These are phyloP conservation scores for Drosophila sordidula DNA, from an alignment of 2,888 invertebrate genomes.

Conservation along the genomic window DNA sequence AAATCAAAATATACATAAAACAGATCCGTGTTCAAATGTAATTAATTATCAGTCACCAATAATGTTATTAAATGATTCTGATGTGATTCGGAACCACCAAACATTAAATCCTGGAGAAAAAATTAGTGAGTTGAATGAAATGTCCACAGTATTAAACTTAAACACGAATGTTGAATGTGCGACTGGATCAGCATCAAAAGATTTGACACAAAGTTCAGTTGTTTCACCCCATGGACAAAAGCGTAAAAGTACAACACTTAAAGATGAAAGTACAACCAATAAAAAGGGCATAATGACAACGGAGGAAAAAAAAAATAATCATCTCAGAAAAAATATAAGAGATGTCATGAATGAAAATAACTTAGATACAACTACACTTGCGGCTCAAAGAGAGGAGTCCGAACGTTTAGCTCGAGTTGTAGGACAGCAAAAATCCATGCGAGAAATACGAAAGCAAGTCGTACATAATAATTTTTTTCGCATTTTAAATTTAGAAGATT, in stretches of 20 bases:
- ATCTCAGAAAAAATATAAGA: conserved; percentile 93
- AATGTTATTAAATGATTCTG: conserved; percentile 29
- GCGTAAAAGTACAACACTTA: conserved; percentile 48
- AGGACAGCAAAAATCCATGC: conserved; percentile 92
- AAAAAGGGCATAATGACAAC: conserved; percentile 55
- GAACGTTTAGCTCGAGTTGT: conserved; percentile 94
- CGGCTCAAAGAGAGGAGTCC: conserved; percentile 96
- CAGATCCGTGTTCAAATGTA: conserved; percentile 25
- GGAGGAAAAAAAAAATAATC: conserved; percentile 85
- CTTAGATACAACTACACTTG: conserved; percentile 95
- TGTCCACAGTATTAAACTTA: conserved; percentile 36
- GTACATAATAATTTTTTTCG: conserved; percentile 88
- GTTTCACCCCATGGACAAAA: conserved; percentile 38
- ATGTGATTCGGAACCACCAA: conserved; percentile 12
- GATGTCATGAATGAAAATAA: conserved; percentile 97
- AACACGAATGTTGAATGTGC: conserved; percentile 30
- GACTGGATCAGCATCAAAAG: conserved; percentile 24
- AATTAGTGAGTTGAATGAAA: conserved; percentile 26
- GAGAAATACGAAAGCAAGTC: conserved; percentile 93
- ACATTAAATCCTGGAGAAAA: conserved; percentile 22
- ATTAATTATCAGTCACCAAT: conserved; percentile 34
- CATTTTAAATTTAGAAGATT: conserved; percentile 80
- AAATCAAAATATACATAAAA: conserved; percentile 22
- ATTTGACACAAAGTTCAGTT: conserved; percentile 22
- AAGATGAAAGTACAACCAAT: conserved; percentile 55